These are phyloP conservation scores for Anguilla obscura DNA, from an alignment of 2,797 vertebrate species.

Conservation along the genomic window DNA sequence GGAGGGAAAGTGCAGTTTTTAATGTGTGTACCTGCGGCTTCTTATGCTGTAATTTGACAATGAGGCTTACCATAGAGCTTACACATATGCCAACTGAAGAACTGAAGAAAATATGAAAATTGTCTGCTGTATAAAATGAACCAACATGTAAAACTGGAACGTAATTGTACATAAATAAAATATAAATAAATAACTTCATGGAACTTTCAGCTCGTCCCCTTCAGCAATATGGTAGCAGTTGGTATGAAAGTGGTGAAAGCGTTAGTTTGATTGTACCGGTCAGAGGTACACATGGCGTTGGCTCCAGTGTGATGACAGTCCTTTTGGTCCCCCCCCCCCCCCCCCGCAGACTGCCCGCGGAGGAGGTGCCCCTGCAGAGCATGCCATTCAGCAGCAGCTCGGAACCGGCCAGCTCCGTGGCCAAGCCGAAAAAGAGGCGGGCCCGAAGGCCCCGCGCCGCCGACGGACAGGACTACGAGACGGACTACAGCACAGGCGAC, in stretches of 20 bases:
- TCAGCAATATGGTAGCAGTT: background rate
- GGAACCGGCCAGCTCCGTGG: conserved; percentile 60
- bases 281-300: background rate
- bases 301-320: background rate
- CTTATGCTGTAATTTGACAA: background rate
- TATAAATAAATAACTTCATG: too few species aligned
- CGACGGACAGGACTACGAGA: conserved; percentile 76
- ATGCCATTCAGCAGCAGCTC: conserved; percentile 62
- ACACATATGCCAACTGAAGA: too few species aligned
- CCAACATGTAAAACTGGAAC: too few species aligned
- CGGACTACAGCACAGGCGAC: conserved; percentile 83
- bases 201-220: too few species aligned
- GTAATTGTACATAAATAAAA: too few species aligned
- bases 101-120: too few species aligned
- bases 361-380: conserved; percentile 49
- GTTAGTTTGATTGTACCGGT: background rate
- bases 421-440: conserved; percentile 66
- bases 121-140: too few species aligned
- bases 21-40: background rate
- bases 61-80: too few species aligned
- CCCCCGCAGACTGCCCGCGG: conserved; percentile 30
- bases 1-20: too few species aligned
- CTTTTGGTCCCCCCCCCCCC: background rate
- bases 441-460: conserved; percentile 50
- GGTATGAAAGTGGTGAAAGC: background rate